Base-by-base conservation (phyloP, 1,140 invertebrate genomes). In the Conopomorpha cramerella region DNA sequence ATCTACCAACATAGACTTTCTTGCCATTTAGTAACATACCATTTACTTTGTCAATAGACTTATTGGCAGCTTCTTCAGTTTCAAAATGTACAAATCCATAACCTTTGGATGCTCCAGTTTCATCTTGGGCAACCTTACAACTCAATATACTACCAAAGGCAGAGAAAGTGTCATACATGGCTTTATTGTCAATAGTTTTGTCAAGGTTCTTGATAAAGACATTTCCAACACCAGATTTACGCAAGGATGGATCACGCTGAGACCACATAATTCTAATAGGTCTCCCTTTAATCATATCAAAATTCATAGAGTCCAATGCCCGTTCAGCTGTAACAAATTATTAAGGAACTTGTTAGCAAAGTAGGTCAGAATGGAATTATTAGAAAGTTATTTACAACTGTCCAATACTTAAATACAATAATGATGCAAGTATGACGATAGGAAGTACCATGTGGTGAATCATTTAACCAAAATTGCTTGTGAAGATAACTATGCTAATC, bases 201-300 rank as follows among this genome's bases (percentile, higher is more conserved):
- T 99, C 96, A 70, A 99, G 81, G 74, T 99, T 99, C 81, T 99
- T 99, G 56, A 99, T 99, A 78, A 99, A 99, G 36, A 99, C 95
- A 81, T 99, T 99, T 31, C 98, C 98, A 47, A 99, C 94, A 19
- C 97, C 97, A 41, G 96, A 99, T 77, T 97, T 96, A 45, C 98
- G 86, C 19, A 99, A 83, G 3, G 96, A 98, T 25, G 98, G 97
- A 84, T 99, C 98, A 61, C 98, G 86, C 79, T 99, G 95, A 37
- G 96, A 98, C 98, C 98, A 99, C 98, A 99, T 99, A 55, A 99
- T 99, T 67, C 98, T 87, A 71, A 99, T 98, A 41, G 97, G 97
- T 54, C 93, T 87, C 41, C 95, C 95, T 71, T 97, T 96, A 47
- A 99, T 88, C 55, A 93, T 86, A 77, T 99, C 98, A 80, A 99